A percentile compares a stretch with the other conserved stretches of the same genome.
phyloP scores from a whole-genome alignment of 2,113 vertebrate genomes.

The Sula dactylatra region DNA sequence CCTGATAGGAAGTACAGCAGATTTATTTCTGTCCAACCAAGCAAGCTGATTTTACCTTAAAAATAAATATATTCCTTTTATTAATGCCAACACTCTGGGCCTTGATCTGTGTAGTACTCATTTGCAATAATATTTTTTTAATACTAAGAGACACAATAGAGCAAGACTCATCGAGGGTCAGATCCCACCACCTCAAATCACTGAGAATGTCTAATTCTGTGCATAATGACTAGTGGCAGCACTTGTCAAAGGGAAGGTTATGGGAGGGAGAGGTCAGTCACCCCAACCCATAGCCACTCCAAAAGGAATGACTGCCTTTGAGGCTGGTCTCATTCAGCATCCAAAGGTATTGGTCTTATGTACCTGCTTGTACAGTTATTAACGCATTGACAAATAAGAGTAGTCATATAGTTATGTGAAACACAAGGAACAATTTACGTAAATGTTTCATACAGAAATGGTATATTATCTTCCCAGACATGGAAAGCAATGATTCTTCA shows the following conservation, averaged over 20 bases:
- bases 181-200: background rate
- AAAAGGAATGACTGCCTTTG: background rate
- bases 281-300: accelerated
- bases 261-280: background rate
- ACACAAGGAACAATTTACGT: background rate
- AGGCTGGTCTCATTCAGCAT: background rate
- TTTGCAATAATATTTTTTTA: background rate
- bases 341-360: background rate
- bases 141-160: background rate
- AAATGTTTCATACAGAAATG: background rate
- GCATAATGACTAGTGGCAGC: background rate
- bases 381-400: background rate
- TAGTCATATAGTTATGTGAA: background rate
- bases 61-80: conserved; percentile 3
- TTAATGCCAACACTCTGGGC: background rate
- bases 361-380: background rate
- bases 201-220: background rate
- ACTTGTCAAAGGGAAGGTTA: background rate
- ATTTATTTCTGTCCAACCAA: background rate
- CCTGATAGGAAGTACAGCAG: background rate
- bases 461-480: background rate
- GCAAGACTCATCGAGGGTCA: background rate
- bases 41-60: conserved; percentile 39
- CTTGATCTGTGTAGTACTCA: background rate
- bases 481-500: background rate